Evolutionary conservation across 2,888 invertebrate species (phyloP).

Genomic region (Clivina fossor): DNA sequence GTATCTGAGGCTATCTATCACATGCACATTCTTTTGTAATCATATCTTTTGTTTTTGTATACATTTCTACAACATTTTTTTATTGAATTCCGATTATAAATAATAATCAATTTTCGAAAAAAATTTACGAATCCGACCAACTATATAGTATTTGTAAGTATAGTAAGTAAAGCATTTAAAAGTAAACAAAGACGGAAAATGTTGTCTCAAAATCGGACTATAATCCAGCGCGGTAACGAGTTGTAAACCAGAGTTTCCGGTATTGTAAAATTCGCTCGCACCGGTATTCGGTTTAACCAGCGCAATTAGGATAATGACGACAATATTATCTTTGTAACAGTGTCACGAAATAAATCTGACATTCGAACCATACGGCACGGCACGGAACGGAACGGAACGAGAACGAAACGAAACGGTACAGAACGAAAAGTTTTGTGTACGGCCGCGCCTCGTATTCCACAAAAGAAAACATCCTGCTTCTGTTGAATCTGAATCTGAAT

Average conservation of each 20-base stretch:
- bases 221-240: not conserved
- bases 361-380: not conserved
- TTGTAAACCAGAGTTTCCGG: not conserved
- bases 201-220: not conserved
- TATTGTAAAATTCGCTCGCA: slow-evolving; percentile 19
- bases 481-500: too few relatives aligned
- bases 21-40: too few relatives aligned
- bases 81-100: too few relatives aligned
- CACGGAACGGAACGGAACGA: not conserved
- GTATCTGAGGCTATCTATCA: too few relatives aligned
- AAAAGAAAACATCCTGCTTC: slow-evolving; percentile 28
- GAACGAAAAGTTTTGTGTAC: slow-evolving; percentile 20
- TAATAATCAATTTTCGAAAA: too few relatives aligned
- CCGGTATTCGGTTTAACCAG: slow-evolving; percentile 8
- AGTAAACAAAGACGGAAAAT: not conserved
- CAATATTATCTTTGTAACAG: slow-evolving; percentile 23
- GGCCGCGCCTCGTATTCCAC: not conserved
- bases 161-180: too few relatives aligned
- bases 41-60: too few relatives aligned
- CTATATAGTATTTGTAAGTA: too few relatives aligned
- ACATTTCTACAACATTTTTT: too few relatives aligned
- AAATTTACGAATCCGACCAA: too few relatives aligned
- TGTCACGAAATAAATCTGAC: slow-evolving; percentile 12
- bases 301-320: slow-evolving; percentile 26
- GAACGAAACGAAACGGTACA: not conserved